phyloP scores from a whole-genome alignment of 2,797 vertebrate genomes.

The Parotocinclus haroldoi region DNA sequence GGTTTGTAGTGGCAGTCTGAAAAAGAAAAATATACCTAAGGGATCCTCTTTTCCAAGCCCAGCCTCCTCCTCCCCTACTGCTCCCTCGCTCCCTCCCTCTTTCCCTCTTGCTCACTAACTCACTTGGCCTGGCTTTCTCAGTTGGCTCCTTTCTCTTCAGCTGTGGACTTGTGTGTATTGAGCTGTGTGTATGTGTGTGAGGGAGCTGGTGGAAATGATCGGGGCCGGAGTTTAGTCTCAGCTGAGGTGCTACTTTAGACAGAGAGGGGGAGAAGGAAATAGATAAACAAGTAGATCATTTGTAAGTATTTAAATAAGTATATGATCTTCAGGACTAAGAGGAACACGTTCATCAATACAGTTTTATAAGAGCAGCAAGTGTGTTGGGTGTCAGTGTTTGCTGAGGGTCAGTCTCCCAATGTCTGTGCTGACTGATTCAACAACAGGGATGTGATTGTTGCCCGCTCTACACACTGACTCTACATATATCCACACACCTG shows the following conservation, averaged over 20 bases:
- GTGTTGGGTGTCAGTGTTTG: background rate
- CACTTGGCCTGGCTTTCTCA: constrained; percentile 47
- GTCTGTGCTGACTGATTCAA: constrained; percentile 45
- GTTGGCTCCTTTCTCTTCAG: constrained; percentile 57
- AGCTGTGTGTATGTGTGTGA: constrained; percentile 47
- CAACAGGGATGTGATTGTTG: constrained; percentile 60
- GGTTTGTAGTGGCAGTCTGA: constrained; percentile 32
- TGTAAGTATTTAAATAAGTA: too few relatives aligned
- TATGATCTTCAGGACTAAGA: background rate
- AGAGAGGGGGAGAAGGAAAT: constrained; percentile 37
- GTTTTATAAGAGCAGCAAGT: constrained; percentile 16
- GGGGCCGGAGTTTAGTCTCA: constrained; percentile 62
- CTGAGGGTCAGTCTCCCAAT: constrained; percentile 41
- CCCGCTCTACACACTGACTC: constrained; percentile 46
- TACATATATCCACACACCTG: constrained; percentile 42
- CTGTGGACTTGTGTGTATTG: constrained; percentile 63
- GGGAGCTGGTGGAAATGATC: constrained; percentile 25
- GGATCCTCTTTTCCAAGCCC: constrained; percentile 63
- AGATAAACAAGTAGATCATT: constrained; percentile 2
- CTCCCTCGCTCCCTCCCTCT: constrained; percentile 53
- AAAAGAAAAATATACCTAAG: constrained; percentile 63
- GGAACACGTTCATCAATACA: background rate
- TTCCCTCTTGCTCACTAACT: constrained; percentile 40
- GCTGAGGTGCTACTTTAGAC: constrained; percentile 56
- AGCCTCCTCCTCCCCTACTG: constrained; percentile 55